A percentile compares a stretch with the other conserved stretches of the same genome.
Evolutionary conservation across 1,140 invertebrate genomes (phyloP).

Genomic region (Brevipalpus yothersi): DNA sequence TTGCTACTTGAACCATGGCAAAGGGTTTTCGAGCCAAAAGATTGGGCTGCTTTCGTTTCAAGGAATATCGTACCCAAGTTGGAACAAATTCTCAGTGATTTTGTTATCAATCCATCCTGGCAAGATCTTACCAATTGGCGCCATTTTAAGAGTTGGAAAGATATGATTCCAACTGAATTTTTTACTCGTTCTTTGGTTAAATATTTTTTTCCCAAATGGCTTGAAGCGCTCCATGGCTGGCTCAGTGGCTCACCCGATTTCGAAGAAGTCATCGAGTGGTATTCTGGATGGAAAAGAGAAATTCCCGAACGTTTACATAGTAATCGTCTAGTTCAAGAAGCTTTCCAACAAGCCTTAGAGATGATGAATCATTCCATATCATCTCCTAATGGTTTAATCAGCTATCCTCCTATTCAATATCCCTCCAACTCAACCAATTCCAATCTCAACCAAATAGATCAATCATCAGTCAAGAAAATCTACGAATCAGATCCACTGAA

Average conservation of each 20-base stretch:
- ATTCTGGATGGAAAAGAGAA: conserved; percentile 62
- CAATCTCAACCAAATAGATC: conserved; percentile 1
- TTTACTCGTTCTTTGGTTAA: conserved; percentile 50
- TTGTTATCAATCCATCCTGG: conserved; percentile 61
- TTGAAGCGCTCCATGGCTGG: conserved; percentile 50
- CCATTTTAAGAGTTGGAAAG: conserved; percentile 63
- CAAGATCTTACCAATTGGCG: conserved; percentile 47
- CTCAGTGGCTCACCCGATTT: conserved; percentile 52
- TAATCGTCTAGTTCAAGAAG: conserved; percentile 44
- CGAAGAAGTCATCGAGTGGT: conserved; percentile 63
- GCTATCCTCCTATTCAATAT: not conserved
- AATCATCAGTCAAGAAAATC: conserved; percentile 1
- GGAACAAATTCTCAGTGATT: conserved; percentile 37
- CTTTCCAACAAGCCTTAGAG: conserved; percentile 64
- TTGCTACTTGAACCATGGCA: conserved; percentile 80
- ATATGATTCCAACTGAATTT: conserved; percentile 39
- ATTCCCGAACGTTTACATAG: conserved; percentile 35
- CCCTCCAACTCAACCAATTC: not conserved
- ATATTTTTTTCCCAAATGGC: conserved; percentile 66
- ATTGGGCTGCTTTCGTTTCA: conserved; percentile 58
- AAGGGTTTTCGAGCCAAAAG: conserved; percentile 48
- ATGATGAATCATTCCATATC: conserved; percentile 61
- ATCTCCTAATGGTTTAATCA: conserved; percentile 9
- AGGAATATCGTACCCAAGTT: conserved; percentile 79
- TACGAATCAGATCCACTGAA: conserved; percentile 11